phyloP scores from a whole-genome alignment of 1,140 invertebrate genomes.

The Agraylea sexmaculata region DNA sequence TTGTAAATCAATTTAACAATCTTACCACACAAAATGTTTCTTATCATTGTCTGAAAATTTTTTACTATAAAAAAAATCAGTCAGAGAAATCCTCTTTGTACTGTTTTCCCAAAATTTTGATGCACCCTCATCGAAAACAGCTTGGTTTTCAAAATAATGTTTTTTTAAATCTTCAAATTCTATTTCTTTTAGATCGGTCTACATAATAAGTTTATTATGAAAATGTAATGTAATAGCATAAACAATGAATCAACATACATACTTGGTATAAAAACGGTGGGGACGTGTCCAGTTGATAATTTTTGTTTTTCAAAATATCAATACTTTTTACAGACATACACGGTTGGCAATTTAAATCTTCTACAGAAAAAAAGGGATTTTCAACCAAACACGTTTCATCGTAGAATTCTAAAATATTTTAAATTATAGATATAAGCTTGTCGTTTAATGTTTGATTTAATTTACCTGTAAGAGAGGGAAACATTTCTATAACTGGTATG shows the following conservation, averaged over 20 bases:
- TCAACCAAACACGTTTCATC: conserved; percentile 66
- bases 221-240: not conserved
- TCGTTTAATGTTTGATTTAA: conserved; percentile 8
- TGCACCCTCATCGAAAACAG: conserved; percentile 42
- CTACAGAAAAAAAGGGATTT: conserved; percentile 61
- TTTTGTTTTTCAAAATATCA: conserved; percentile 31
- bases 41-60: conserved; percentile 8
- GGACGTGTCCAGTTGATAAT: conserved; percentile 28
- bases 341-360: conserved; percentile 65
- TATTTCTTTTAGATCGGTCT: conserved; percentile 26
- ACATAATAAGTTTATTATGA: conserved; percentile 14
- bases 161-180: conserved; percentile 27
- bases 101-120: conserved; percentile 41
- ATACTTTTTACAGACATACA: conserved; percentile 53
- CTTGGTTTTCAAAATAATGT: conserved; percentile 30
- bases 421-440: conserved; percentile 10
- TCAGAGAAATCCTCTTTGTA: conserved; percentile 22
- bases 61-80: conserved; percentile 12
- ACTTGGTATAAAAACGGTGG: conserved; percentile 37
- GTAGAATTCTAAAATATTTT: conserved; percentile 50
- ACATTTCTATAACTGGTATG: conserved; percentile 47
- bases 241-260: not conserved
- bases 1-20: not conserved
- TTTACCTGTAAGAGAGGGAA: conserved; percentile 51
- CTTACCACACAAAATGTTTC: conserved; percentile 11